phyloP scores from a whole-genome alignment of 2,797 vertebrate species.

The Micromesistius poutassou region DNA sequence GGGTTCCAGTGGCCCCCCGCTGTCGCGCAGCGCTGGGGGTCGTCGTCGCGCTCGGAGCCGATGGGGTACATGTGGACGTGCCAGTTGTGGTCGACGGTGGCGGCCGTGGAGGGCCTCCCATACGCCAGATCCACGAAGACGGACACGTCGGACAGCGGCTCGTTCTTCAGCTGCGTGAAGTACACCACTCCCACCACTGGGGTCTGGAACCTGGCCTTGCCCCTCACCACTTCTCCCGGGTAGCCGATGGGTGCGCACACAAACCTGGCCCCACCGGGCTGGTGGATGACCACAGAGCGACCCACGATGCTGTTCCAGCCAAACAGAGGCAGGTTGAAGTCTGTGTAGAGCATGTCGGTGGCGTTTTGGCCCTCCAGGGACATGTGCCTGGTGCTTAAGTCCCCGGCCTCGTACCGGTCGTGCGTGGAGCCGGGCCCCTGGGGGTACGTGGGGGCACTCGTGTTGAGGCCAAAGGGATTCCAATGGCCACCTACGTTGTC shows the following conservation, averaged over 20 bases:
- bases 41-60: conserved; percentile 69
- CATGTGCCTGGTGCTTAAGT: conserved; percentile 74
- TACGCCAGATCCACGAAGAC: conserved; percentile 73
- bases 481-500: conserved; percentile 74
- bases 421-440: conserved; percentile 63
- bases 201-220: conserved; percentile 63
- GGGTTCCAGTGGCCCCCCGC: conserved; percentile 78
- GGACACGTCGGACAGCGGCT: conserved; percentile 74
- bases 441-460: conserved; percentile 54
- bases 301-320: conserved; percentile 79
- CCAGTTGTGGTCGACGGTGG: conserved; percentile 75
- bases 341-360: conserved; percentile 40
- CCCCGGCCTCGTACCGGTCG: conserved; percentile 73
- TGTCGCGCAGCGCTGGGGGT: conserved; percentile 56
- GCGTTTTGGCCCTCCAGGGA: conserved; percentile 42
- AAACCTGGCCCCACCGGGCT: conserved; percentile 44
- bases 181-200: conserved; percentile 70
- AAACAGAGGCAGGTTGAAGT: conserved; percentile 79
- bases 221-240: conserved; percentile 65
- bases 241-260: conserved; percentile 72
- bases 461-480: conserved; percentile 71
- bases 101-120: conserved; percentile 38
- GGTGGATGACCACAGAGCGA: conserved; percentile 76
- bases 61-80: conserved; percentile 75
- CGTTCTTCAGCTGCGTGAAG: conserved; percentile 68